Percentiles rank a stretch among this genome's conserved stretches.
Evolutionary conservation across 2,888 invertebrate species (phyloP).

Genomic region (Andrena dorsata): DNA sequence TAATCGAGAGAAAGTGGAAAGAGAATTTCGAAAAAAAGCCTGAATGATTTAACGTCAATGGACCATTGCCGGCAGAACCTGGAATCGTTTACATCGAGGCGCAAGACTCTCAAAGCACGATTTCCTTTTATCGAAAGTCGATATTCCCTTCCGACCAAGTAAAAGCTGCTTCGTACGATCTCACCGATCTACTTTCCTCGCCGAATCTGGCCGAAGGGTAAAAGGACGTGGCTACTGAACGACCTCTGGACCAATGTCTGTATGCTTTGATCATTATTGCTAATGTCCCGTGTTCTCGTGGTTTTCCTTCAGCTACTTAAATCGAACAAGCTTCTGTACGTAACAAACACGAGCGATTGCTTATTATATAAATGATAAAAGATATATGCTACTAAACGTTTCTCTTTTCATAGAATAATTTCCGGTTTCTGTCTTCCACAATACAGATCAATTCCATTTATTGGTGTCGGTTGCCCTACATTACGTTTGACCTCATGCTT

Average conservation of each 20-base stretch:
- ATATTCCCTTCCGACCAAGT: constrained; percentile 75
- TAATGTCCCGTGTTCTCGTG: constrained; percentile 54
- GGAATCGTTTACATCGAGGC: constrained; percentile 73
- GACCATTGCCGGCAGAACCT: constrained; percentile 59
- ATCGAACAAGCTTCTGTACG: neutral
- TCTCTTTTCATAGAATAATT: too few species aligned
- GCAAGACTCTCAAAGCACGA: constrained; percentile 77
- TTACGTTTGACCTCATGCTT: neutral
- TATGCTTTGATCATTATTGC: constrained; percentile 54
- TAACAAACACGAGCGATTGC: neutral
- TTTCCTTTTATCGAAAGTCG: constrained; percentile 79
- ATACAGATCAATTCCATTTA: neutral
- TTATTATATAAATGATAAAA: neutral
- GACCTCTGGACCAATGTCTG: constrained; percentile 44
- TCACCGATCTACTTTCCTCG: constrained; percentile 59
- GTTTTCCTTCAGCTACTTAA: constrained; percentile 26
- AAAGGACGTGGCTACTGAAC: constrained; percentile 44
- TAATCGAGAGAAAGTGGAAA: neutral
- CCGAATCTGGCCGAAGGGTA: constrained; percentile 55
- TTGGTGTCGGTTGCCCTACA: neutral
- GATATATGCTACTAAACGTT: neutral
- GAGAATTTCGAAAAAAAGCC: constrained; percentile 43
- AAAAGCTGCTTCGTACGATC: constrained; percentile 70
- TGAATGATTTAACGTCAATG: constrained; percentile 48
- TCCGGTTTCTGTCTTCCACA: neutral